These are phyloP conservation scores for Heliocidaris tuberculata DNA, from an alignment of 35 echinoderm and acorn worm genomes.

Conservation along the genomic window DNA sequence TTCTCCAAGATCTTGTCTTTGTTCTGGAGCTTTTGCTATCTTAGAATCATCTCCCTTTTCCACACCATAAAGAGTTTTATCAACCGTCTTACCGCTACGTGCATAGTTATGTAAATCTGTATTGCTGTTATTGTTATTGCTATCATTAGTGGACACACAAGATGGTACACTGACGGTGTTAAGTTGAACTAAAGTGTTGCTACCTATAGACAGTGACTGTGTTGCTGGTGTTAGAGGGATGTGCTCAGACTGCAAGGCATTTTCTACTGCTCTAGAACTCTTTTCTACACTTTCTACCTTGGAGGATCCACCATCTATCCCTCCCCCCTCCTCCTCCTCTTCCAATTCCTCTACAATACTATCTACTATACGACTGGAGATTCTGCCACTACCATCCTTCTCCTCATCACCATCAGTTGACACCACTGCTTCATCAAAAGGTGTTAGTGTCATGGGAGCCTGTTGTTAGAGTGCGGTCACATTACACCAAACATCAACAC, in stretches of 20 bases:
- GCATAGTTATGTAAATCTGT: not conserved
- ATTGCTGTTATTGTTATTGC: not conserved
- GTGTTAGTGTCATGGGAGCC: not conserved
- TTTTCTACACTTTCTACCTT: not conserved
- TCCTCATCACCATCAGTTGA: not conserved
- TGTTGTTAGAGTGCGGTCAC: not conserved
- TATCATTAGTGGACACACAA: not conserved
- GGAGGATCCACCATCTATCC: not conserved
- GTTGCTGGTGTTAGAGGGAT: not conserved
- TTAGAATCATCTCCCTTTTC: not conserved
- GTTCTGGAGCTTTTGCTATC: not conserved
- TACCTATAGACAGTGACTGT: not conserved
- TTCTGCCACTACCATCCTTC: too few relatives aligned
- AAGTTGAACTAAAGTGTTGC: not conserved
- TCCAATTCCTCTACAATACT: not conserved
- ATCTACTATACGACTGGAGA: not conserved
- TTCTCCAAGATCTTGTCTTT: not conserved
- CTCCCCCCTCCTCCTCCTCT: not conserved
- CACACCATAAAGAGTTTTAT: not conserved
- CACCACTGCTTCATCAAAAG: not conserved
- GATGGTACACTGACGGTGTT: not conserved
- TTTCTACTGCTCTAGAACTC: not conserved
- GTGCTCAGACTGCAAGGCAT: not conserved
- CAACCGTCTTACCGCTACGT: not conserved
- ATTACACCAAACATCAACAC: conserved; percentile 6